A percentile compares a stretch with the other conserved stretches of the same genome.
phyloP scores from a whole-genome alignment of 2,113 vertebrate genomes.

The Otis tarda region DNA sequence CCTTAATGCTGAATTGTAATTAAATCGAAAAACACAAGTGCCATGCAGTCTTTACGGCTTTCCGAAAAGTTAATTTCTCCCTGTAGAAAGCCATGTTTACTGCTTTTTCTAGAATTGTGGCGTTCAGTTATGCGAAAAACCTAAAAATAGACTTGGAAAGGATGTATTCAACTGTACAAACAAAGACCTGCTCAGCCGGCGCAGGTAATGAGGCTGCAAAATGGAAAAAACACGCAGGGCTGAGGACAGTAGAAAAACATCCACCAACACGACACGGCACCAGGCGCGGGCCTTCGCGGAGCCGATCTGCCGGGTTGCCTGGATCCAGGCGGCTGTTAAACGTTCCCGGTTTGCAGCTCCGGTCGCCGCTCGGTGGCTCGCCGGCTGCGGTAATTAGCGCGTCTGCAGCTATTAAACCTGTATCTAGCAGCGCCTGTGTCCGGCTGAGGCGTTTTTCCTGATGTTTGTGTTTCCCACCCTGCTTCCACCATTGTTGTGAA shows the following conservation, averaged over 20 bases:
- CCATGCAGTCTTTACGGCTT: background rate
- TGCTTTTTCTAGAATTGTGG: constrained; percentile 54
- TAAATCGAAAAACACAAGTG: constrained; percentile 4
- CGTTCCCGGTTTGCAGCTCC: background rate
- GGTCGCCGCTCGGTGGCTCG: background rate
- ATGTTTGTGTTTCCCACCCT: background rate
- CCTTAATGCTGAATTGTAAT: background rate
- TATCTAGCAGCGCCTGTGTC: accelerated
- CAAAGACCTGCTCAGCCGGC: constrained; percentile 35
- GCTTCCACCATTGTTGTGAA: background rate
- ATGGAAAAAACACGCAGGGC: constrained; percentile 35
- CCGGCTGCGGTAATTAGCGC: background rate
- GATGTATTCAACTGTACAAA: constrained; percentile 70
- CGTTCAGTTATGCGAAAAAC: constrained; percentile 20
- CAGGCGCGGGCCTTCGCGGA: no score
- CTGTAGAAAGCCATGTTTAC: constrained; percentile 17
- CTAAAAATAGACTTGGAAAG: constrained; percentile 67
- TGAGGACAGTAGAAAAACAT: background rate
- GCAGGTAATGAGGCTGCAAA: constrained; percentile 56
- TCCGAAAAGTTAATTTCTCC: background rate
- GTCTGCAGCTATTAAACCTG: background rate
- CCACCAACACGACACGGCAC: background rate
- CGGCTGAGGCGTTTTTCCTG: accelerated
- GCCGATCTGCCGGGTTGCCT: background rate
- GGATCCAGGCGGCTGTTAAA: background rate